Conservation (phyloP, 2,888 invertebrate genomes). For the Harpagoxenus sublaevis region DNA sequence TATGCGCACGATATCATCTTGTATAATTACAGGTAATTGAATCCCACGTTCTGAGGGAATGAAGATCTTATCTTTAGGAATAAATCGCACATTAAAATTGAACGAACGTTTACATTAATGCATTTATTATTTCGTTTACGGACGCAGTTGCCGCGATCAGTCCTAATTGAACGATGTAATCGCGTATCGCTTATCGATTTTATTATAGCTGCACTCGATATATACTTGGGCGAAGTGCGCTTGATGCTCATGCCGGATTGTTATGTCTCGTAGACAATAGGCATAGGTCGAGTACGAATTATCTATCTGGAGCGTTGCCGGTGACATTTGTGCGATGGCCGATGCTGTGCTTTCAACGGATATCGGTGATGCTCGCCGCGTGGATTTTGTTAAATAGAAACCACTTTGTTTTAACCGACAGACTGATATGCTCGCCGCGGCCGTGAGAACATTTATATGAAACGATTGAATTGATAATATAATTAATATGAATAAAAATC, state of each 20-base stretch:
- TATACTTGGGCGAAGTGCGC: conserved; percentile 55
- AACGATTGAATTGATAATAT: conserved; percentile 25
- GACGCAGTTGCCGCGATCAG: conserved; percentile 14
- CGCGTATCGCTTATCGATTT: conserved; percentile 59
- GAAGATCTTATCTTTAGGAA: conserved; percentile 42
- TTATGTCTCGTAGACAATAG: conserved; percentile 70
- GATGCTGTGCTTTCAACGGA: conserved; percentile 53
- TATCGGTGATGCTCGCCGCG: conserved; percentile 9
- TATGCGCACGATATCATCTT: background rate
- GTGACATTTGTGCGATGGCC: conserved; percentile 43
- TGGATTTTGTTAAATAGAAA: conserved; percentile 39
- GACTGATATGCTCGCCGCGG: background rate
- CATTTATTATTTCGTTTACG: conserved; percentile 40
- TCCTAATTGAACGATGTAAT: conserved; percentile 66
- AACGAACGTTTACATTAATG: conserved; percentile 49
- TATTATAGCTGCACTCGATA: conserved; percentile 50
- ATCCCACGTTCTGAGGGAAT: background rate
- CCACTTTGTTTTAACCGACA: conserved; percentile 12
- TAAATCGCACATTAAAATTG: conserved; percentile 54
- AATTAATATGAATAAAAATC: conserved; percentile 36
- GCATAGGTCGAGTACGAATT: conserved; percentile 64
- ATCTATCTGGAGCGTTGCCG: conserved; percentile 66
- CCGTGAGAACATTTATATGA: conserved; percentile 6
- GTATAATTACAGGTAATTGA: conserved; percentile 29
- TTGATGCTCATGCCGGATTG: conserved; percentile 68